Conservation (phyloP, 2,888 invertebrate genomes). For the Papilio protenor region DNA sequence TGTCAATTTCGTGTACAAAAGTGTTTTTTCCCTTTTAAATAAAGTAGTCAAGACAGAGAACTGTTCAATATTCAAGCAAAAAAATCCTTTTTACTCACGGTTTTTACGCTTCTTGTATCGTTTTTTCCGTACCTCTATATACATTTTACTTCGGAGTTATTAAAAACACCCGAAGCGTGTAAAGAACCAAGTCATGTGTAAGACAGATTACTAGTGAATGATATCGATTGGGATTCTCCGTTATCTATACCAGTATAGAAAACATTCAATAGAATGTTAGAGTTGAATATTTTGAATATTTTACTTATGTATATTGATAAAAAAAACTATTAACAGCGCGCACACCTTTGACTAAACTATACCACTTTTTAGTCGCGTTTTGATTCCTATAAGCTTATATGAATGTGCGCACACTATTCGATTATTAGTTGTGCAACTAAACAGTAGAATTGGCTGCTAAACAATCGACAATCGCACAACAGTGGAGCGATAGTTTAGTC, state of each 20-base stretch:
- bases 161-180: slow-evolving; percentile 25
- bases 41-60: slow-evolving; percentile 21
- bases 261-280: slow-evolving; percentile 10
- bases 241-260: not conserved
- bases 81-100: slow-evolving; percentile 21
- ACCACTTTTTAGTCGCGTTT: too few species aligned
- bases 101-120: slow-evolving; percentile 22
- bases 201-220: slow-evolving; percentile 28
- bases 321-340: too few species aligned
- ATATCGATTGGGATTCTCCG: slow-evolving; percentile 19
- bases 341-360: too few species aligned
- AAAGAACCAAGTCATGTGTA: slow-evolving; percentile 33
- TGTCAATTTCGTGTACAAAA: slow-evolving; percentile 11
- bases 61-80: slow-evolving; percentile 14
- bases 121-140: slow-evolving; percentile 11
- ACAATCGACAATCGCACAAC: too few species aligned
- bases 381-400: too few species aligned
- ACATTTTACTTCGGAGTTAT: slow-evolving; percentile 27
- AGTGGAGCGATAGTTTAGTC: too few species aligned
- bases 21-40: slow-evolving; percentile 5
- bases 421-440: too few species aligned
- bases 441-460: too few species aligned
- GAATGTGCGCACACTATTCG: too few species aligned
- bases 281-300: not conserved
- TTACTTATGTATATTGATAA: not conserved